Percentiles rank a stretch among this genome's conserved stretches.
Conservation (phyloP, 2,888 invertebrate genomes). For the Hanleya hanleyi region DNA sequence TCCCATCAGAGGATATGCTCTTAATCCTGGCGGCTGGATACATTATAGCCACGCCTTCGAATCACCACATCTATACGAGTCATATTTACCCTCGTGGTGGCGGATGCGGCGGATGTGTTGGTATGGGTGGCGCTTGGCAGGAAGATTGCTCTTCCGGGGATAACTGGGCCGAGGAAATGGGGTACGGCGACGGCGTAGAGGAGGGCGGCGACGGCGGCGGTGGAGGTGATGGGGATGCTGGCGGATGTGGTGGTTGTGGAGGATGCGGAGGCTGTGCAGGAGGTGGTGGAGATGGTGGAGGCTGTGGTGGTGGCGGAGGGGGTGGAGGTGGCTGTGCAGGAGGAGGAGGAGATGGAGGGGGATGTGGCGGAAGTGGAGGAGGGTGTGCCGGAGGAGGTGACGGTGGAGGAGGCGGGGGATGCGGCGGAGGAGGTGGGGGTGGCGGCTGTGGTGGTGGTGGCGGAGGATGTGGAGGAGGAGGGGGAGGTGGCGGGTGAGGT, state of each 20-base stretch:
- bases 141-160: no score
- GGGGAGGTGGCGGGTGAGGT: background rate
- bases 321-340: constrained; percentile 44
- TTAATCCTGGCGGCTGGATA: constrained; percentile 74
- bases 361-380: background rate
- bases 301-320: constrained; percentile 43
- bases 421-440: background rate
- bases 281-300: constrained; percentile 43
- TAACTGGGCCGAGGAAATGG: no score
- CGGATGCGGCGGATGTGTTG: constrained; percentile 16
- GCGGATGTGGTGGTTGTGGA: constrained; percentile 42
- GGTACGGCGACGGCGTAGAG: no score
- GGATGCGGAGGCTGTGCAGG: constrained; percentile 44
- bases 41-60: constrained; percentile 68
- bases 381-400: background rate
- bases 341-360: constrained; percentile 15
- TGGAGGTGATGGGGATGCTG: constrained; percentile 19
- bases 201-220: constrained; percentile 38
- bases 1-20: constrained; percentile 65
- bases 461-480: background rate
- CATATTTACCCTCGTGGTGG: constrained; percentile 48
- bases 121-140: background rate
- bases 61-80: constrained; percentile 60
- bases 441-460: background rate
- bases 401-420: background rate